Conservation (phyloP, 2,888 invertebrate species). For the Trissoscelio sp. region DNA sequence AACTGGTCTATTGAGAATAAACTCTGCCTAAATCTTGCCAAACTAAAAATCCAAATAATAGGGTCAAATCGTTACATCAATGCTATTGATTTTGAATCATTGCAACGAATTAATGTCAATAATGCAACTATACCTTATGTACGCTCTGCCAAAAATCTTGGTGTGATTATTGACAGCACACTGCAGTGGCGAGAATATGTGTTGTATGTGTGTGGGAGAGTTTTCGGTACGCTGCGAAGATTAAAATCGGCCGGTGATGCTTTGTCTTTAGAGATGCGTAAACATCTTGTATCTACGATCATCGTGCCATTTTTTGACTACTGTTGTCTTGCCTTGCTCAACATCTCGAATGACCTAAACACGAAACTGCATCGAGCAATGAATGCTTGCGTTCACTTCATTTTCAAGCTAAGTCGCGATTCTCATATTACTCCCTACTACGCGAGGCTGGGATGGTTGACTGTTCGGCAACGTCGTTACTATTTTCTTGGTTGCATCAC, state of each 20-base stretch:
- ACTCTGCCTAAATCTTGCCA: background rate
- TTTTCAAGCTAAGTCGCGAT: background rate
- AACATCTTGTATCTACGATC: background rate
- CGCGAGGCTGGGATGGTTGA: conserved; percentile 6
- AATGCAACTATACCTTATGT: background rate
- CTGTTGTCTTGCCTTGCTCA: background rate
- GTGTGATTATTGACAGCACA: background rate
- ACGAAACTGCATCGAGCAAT: conserved; percentile 10
- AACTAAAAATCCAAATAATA: background rate
- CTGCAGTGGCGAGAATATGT: background rate
- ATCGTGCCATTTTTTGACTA: conserved; percentile 1
- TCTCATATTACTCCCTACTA: conserved; percentile 12
- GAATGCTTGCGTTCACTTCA: conserved; percentile 15
- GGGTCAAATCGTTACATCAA: background rate
- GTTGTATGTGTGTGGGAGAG: background rate
- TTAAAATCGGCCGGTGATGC: background rate
- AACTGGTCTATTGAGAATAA: background rate
- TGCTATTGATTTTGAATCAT: background rate
- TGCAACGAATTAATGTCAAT: no score
- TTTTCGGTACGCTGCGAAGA: conserved; percentile 6
- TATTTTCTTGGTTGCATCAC: conserved; percentile 19
- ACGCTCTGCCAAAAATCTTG: background rate
- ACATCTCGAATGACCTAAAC: conserved; percentile 1
- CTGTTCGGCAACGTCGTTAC: background rate
- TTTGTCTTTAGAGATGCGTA: background rate